These are phyloP conservation scores for Megastigmus dorsalis DNA, from an alignment of 2,888 invertebrate genomes.

Conservation along the genomic window DNA sequence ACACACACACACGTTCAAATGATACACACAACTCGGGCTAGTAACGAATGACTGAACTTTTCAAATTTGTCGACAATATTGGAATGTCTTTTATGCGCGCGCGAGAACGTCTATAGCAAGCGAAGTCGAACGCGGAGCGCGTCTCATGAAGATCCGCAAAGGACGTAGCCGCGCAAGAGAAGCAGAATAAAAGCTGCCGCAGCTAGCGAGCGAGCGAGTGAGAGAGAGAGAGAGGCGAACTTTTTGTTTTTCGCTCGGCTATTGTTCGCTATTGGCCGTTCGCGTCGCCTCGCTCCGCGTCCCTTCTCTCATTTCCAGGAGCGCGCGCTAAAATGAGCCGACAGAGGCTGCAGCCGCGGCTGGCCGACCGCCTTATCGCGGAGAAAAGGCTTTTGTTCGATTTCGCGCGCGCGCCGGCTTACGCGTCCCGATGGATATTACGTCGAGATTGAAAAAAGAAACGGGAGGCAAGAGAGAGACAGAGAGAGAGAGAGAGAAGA, in stretches of 20 bases:
- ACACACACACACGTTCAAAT: too few relatives aligned
- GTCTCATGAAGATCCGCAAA: slow-evolving; percentile 55
- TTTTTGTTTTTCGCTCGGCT: slow-evolving; percentile 72
- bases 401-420: slow-evolving; percentile 66
- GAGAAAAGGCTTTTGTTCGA: slow-evolving; percentile 68
- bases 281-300: slow-evolving; percentile 55
- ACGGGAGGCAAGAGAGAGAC: slow-evolving; percentile 33
- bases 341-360: slow-evolving; percentile 47
- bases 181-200: slow-evolving; percentile 53
- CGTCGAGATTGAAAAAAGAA: slow-evolving; percentile 45
- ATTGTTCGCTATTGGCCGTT: slow-evolving; percentile 69
- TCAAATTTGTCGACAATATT: slow-evolving; percentile 74
- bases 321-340: slow-evolving; percentile 53
- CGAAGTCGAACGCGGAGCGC: slow-evolving; percentile 50
- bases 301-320: slow-evolving; percentile 52
- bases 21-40: slow-evolving; percentile 54
- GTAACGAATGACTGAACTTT: slow-evolving; percentile 74
- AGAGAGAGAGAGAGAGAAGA: not conserved
- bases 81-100: slow-evolving; percentile 70
- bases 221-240: slow-evolving; percentile 56
- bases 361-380: slow-evolving; percentile 53
- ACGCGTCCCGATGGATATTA: slow-evolving; percentile 48
- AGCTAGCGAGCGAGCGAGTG: slow-evolving; percentile 53
- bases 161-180: slow-evolving; percentile 56
- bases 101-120: too few relatives aligned